These are phyloP conservation scores for Distichodus sexfasciatus DNA, from an alignment of 2,797 vertebrate genomes.

Conservation along the genomic window DNA sequence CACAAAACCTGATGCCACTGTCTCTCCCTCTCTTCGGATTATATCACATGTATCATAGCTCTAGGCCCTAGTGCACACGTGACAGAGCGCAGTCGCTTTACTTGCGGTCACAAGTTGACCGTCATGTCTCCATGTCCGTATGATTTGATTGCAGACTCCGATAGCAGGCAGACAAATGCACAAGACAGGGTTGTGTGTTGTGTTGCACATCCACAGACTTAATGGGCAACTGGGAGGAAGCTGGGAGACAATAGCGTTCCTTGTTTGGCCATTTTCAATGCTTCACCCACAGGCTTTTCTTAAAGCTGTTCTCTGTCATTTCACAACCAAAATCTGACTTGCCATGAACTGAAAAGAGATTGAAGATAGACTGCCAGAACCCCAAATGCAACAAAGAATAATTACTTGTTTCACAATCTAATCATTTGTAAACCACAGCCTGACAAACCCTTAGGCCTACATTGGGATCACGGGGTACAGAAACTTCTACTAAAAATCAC, in stretches of 20 bases:
- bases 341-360: too few relatives aligned
- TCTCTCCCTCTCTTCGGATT: constrained; percentile 1
- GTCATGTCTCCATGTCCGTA: constrained; percentile 51
- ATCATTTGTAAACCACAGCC: too few relatives aligned
- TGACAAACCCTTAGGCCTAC: too few relatives aligned
- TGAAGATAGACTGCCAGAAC: too few relatives aligned
- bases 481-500: too few relatives aligned
- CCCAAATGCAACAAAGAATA: too few relatives aligned
- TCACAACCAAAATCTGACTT: too few relatives aligned
- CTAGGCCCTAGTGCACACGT: constrained; percentile 35
- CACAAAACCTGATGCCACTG: constrained; percentile 32
- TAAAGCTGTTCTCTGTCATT: too few relatives aligned
- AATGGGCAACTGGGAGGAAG: not conserved
- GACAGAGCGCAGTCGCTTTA: constrained; percentile 52
- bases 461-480: too few relatives aligned
- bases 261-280: not conserved
- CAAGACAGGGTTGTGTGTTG: constrained; percentile 16
- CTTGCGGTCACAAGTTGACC: constrained; percentile 47
- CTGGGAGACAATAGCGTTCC: not conserved
- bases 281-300: too few relatives aligned
- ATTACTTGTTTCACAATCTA: too few relatives aligned
- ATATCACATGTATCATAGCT: constrained; percentile 28
- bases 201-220: not conserved
- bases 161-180: constrained; percentile 35
- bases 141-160: constrained; percentile 50